Conservation (phyloP, 2,888 invertebrate species). For the Ryuthela nishihirai region DNA sequence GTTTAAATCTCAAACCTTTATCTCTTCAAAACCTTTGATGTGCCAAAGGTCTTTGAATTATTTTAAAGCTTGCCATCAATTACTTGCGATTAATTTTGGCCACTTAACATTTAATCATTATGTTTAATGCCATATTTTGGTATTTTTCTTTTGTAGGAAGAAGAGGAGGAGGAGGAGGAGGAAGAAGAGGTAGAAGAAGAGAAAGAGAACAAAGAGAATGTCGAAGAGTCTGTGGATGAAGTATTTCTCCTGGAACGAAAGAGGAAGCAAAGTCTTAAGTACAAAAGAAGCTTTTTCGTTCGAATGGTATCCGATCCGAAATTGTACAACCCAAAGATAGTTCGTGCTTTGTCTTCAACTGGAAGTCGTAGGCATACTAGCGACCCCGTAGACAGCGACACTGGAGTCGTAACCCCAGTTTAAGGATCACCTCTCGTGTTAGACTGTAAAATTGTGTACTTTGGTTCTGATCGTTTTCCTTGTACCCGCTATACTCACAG, state of each 20-base stretch:
- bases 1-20: no score
- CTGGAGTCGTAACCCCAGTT: conserved; percentile 38
- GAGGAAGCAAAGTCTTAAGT: conserved; percentile 73
- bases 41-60: no score
- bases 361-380: conserved; percentile 37
- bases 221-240: conserved; percentile 46
- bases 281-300: conserved; percentile 93
- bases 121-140: no score
- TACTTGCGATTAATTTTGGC: no score
- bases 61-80: no score
- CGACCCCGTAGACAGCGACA: conserved; percentile 39
- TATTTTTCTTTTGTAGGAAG: conserved; percentile 49
- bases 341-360: conserved; percentile 41
- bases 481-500: no score
- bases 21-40: no score
- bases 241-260: conserved; percentile 46
- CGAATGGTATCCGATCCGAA: conserved; percentile 97
- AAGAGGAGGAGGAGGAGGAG: conserved; percentile 62
- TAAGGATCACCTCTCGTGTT: no score
- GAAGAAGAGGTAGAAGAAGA: conserved; percentile 55
- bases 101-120: no score
- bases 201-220: conserved; percentile 43
- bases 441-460: no score
- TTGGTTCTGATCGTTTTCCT: no score
- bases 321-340: conserved; percentile 86